A percentile compares a stretch with the other conserved stretches of the same genome.
These are phyloP conservation scores for Anthopleura sola DNA, from an alignment of 64 coral and sea anemone genomes.

Conservation along the genomic window DNA sequence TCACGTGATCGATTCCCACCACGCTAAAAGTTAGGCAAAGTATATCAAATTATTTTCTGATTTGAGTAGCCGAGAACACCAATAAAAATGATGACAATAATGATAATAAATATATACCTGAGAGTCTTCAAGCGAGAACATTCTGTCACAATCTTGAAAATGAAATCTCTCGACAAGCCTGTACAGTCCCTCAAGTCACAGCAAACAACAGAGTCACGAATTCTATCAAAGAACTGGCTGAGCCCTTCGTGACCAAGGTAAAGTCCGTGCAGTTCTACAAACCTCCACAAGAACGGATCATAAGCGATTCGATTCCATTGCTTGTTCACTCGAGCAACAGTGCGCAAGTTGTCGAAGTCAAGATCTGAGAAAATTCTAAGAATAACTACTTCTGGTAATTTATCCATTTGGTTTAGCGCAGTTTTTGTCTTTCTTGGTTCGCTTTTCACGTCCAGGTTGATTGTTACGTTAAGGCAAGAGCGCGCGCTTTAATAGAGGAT, in stretches of 20 bases:
- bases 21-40: too few relatives aligned
- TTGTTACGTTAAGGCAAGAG: neutral
- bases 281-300: conserved; percentile 57
- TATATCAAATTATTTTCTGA: too few relatives aligned
- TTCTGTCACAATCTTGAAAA: neutral
- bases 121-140: conserved; percentile 29
- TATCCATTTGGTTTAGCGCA: conserved; percentile 21
- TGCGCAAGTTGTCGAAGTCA: conserved; percentile 19
- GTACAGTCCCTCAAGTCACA: neutral
- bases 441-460: too few relatives aligned
- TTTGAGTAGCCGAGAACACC: too few relatives aligned
- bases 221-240: conserved; percentile 4
- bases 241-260: neutral
- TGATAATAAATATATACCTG: too few relatives aligned
- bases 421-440: neutral
- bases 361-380: conserved; percentile 51
- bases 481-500: neutral
- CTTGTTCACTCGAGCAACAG: conserved; percentile 30
- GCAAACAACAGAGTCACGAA: neutral
- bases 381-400: conserved; percentile 63
- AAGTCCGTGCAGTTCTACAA: conserved; percentile 46
- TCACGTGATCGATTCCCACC: too few relatives aligned
- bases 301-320: conserved; percentile 59
- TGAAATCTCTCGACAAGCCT: neutral
- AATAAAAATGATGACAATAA: too few relatives aligned